Evolutionary conservation across 2,888 invertebrate species (phyloP), one percentile per base, ranked within the genome.

Genomic region (Mechanitis mazaeus): DNA sequence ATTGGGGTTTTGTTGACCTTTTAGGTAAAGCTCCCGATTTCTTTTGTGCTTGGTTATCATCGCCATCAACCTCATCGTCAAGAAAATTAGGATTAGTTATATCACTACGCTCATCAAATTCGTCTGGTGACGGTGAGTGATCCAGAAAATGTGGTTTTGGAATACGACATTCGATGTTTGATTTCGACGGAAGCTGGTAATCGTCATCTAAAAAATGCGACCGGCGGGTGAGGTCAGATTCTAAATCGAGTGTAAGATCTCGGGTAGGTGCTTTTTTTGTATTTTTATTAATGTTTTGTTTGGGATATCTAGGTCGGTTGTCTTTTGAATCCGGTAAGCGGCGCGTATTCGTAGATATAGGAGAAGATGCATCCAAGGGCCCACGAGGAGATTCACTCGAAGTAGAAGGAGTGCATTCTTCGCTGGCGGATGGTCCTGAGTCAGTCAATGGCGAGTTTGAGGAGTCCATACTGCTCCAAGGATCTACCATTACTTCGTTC

Each of bases 141-240:
- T 91, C 91, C 38, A 91, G 78, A 68, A 91, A 91, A 71, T 91
- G 91, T n/a, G 91, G 91, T 73, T 91, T 90, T 28, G 87, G 90
- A 63, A 91, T 91, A 68, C 88, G 82, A 67, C 90, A 90, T 76
- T 90, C 91, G 66, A 88, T 83, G 72, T 84, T 88, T 9, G 85
- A 84, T 75, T 90, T 91, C 60, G 92, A 90, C 61, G 92, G 91
- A 57, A 90, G 87, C 58, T 91, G 91, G 63, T 91, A 92, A 77
- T 93, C 93, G 71, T 93, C 93, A 72, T 93, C 93, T 56, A 93
- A 84, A 72, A 93, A 93, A 79, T 93, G 93, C 33, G 92, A 91
- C 70, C 92, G 91, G 70, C 90, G 90, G 56, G 88, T 79, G 55
- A 78, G 75, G 61, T 84, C 82, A 58, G 82, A 73, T 56, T 86